Percentiles rank a stretch among this genome's conserved stretches.
Evolutionary conservation across 2,113 vertebrate species (phyloP).

Genomic region (Datnioides undecimradiatus): DNA sequence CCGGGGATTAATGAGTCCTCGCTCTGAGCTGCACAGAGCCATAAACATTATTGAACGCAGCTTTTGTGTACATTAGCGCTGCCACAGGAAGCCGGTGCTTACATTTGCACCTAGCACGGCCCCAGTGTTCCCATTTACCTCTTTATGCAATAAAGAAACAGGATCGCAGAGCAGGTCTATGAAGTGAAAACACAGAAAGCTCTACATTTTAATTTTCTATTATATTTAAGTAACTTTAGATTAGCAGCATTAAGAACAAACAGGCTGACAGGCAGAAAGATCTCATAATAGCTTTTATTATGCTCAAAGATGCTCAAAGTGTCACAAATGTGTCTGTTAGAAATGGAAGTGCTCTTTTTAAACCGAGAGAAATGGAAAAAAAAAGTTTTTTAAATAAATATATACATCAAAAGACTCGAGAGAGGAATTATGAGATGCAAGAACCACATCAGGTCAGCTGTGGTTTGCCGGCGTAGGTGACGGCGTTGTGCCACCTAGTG

Average conservation of each 20-base stretch:
- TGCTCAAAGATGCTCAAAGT: slow-evolving; percentile 12
- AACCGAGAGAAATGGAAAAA: slow-evolving; percentile 27
- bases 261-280: background rate
- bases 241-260: slow-evolving; percentile 5
- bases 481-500: slow-evolving; percentile 61
- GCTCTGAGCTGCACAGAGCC: slow-evolving; percentile 29
- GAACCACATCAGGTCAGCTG: background rate
- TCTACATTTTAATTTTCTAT: no score
- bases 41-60: slow-evolving; percentile 58
- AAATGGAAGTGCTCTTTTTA: slow-evolving; percentile 35
- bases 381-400: slow-evolving; percentile 53
- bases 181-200: no score
- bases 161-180: slow-evolving; percentile 5
- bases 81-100: slow-evolving; percentile 64
- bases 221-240: background rate
- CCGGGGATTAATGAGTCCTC: slow-evolving; percentile 20
- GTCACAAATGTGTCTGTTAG: slow-evolving; percentile 16
- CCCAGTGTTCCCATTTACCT: slow-evolving; percentile 35
- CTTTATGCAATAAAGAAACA: slow-evolving; percentile 10
- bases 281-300: slow-evolving; percentile 62
- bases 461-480: slow-evolving; percentile 14
- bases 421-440: slow-evolving; percentile 12
- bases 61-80: slow-evolving; percentile 54
- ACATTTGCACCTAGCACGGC: slow-evolving; percentile 41
- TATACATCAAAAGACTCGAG: slow-evolving; percentile 15